A percentile compares a stretch with the other conserved stretches of the same genome.
Evolutionary conservation across 2,888 invertebrate genomes (phyloP).

Genomic region (Drosophila yooni): DNA sequence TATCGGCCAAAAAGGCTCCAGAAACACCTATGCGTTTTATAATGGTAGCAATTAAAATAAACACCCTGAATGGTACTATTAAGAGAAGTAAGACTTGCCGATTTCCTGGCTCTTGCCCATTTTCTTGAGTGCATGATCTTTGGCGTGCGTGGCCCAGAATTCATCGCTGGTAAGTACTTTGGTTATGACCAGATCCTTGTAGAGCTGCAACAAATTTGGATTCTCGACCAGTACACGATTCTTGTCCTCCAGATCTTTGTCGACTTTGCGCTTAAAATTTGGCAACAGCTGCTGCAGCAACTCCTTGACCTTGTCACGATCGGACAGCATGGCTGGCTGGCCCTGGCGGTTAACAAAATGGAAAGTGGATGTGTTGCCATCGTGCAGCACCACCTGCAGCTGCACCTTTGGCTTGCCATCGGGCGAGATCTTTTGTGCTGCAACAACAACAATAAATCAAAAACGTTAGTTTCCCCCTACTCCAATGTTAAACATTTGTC

Average conservation of each 20-base stretch:
- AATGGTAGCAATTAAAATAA: neutral
- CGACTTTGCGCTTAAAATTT: constrained; percentile 96
- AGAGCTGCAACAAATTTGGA: constrained; percentile 95
- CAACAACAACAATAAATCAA: constrained; percentile 42
- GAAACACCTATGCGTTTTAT: constrained; percentile 87
- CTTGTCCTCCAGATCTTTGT: constrained; percentile 95
- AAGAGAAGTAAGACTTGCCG: constrained; percentile 86
- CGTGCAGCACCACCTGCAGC: constrained; percentile 97
- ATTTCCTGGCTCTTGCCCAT: constrained; percentile 92
- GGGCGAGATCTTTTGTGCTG: constrained; percentile 98
- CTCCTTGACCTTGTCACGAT: constrained; percentile 97
- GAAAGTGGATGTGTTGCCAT: constrained; percentile 97
- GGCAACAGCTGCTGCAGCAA: constrained; percentile 95
- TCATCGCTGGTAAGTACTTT: constrained; percentile 98
- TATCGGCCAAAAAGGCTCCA: constrained; percentile 94
- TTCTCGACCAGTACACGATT: constrained; percentile 95
- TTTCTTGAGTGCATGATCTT: constrained; percentile 90
- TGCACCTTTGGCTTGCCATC: constrained; percentile 99
- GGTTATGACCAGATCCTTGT: constrained; percentile 98
- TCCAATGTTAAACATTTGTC: constrained; percentile 53
- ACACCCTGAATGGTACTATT: neutral
- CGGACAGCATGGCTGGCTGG: constrained; percentile 92
- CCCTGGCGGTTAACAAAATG: constrained; percentile 97
- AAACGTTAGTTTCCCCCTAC: neutral
- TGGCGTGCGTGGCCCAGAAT: constrained; percentile 97